Evolutionary conservation across 2,113 vertebrate genomes (phyloP).

Genomic region (Cynocephalus volans): DNA sequence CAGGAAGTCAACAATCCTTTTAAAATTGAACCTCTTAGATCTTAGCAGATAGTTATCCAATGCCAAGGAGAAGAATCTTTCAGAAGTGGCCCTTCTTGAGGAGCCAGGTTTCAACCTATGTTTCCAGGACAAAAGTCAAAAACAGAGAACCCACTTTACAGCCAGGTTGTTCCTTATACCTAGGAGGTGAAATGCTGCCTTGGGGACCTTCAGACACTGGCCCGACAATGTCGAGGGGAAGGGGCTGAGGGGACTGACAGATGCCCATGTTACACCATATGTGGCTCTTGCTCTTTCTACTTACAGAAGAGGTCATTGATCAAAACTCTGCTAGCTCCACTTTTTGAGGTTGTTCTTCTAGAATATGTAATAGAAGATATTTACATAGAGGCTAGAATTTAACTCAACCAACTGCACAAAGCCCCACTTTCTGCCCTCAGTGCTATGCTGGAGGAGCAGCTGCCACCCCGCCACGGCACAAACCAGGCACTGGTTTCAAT

Average conservation of each 20-base stretch:
- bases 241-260: no score
- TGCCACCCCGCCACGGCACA: accelerated
- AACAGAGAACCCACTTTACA: neutral
- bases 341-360: neutral
- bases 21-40: neutral
- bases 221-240: neutral
- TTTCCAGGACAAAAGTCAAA: neutral
- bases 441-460: neutral
- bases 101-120: neutral
- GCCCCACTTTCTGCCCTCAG: no score
- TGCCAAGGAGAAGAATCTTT: neutral
- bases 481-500: neutral
- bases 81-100: neutral
- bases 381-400: neutral
- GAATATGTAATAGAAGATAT: neutral
- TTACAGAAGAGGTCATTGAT: neutral
- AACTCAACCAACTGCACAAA: neutral
- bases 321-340: neutral
- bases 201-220: neutral
- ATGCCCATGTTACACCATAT: no score
- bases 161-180: neutral
- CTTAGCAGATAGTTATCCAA: neutral
- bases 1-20: neutral
- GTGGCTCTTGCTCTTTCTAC: neutral
- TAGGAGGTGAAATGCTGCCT: neutral